Evolutionary conservation across 2,888 invertebrate genomes (phyloP).

Genomic region (Lacanobia oleracea): DNA sequence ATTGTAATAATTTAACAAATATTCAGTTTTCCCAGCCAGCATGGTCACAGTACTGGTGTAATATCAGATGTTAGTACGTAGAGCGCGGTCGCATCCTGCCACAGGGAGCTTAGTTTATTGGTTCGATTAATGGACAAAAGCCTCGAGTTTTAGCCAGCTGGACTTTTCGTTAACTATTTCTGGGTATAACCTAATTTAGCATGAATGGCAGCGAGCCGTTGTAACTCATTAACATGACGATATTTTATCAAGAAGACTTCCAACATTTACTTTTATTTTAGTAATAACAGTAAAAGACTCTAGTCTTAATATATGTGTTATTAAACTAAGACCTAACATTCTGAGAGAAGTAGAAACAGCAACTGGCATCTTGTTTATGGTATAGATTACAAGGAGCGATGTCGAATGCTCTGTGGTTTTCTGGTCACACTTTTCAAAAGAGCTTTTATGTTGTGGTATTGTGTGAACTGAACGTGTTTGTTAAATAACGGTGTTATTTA

Average conservation of each 20-base stretch:
- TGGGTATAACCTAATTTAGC: no score
- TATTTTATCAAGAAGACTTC: constrained; percentile 2
- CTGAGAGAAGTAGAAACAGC: not conserved
- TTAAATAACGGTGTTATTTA: not conserved
- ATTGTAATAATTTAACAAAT: no score
- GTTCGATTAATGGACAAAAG: constrained; percentile 31
- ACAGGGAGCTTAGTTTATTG: constrained; percentile 35
- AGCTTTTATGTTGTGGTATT: not conserved
- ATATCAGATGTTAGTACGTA: constrained; percentile 32
- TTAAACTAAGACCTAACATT: constrained; percentile 30
- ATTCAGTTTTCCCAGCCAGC: not conserved
- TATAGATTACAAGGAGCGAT: constrained; percentile 36
- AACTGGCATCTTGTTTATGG: constrained; percentile 41
- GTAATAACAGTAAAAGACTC: not conserved
- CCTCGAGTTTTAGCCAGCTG: constrained; percentile 16
- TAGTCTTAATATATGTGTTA: constrained; percentile 43
- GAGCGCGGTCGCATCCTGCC: constrained; percentile 18
- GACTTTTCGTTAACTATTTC: not conserved
- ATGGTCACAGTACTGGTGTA: constrained; percentile 32
- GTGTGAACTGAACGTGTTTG: not conserved
- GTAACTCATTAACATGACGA: not conserved
- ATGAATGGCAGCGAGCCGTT: no score
- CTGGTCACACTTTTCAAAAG: constrained; percentile 11
- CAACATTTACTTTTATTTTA: constrained; percentile 11
- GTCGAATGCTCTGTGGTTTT: constrained; percentile 11